These are phyloP conservation scores for Drosophila yakuba DNA, from an alignment of 1,140 invertebrate species.

Conservation along the genomic window DNA sequence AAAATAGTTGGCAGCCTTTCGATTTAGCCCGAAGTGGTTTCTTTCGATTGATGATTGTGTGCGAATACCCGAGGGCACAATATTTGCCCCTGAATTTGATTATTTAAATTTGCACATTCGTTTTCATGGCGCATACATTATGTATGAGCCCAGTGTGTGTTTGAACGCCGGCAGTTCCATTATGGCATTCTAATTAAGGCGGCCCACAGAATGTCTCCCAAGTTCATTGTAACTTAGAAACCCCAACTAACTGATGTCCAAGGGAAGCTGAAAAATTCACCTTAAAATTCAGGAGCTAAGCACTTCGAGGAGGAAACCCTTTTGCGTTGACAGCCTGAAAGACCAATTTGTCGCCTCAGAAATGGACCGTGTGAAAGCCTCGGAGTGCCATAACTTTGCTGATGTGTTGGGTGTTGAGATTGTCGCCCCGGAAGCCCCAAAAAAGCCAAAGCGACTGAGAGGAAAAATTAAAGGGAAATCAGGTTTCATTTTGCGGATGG, in stretches of 20 bases:
- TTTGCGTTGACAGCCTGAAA: slow-evolving; percentile 42
- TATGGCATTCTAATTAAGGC: slow-evolving; percentile 75
- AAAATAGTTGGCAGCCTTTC: slow-evolving; percentile 33
- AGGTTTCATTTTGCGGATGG: slow-evolving; percentile 27
- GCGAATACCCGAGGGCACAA: slow-evolving; percentile 4
- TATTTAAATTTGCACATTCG: slow-evolving; percentile 74
- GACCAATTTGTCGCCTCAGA: slow-evolving; percentile 62
- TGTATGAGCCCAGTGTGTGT: slow-evolving; percentile 58
- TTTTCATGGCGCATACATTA: slow-evolving; percentile 70
- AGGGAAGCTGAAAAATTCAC: slow-evolving; percentile 25
- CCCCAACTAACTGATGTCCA: slow-evolving; percentile 58
- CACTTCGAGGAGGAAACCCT: slow-evolving; percentile 20
- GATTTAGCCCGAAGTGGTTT: slow-evolving; percentile 20
- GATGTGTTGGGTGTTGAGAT: slow-evolving; percentile 52
- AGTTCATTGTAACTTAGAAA: slow-evolving; percentile 17
- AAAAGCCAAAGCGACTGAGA: slow-evolving; percentile 21
- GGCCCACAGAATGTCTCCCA: slow-evolving; percentile 57
- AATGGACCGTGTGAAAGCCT: slow-evolving; percentile 46
- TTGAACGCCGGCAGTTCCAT: slow-evolving; percentile 30
- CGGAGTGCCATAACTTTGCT: slow-evolving; percentile 51
- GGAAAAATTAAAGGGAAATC: slow-evolving; percentile 68
- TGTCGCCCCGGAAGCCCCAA: slow-evolving; percentile 14
- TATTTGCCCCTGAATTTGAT: slow-evolving; percentile 56
- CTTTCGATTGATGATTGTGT: slow-evolving; percentile 31
- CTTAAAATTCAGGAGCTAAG: slow-evolving; percentile 16